phyloP scores from a whole-genome alignment of 2,888 invertebrate species.

The Deilephila elpenor region DNA sequence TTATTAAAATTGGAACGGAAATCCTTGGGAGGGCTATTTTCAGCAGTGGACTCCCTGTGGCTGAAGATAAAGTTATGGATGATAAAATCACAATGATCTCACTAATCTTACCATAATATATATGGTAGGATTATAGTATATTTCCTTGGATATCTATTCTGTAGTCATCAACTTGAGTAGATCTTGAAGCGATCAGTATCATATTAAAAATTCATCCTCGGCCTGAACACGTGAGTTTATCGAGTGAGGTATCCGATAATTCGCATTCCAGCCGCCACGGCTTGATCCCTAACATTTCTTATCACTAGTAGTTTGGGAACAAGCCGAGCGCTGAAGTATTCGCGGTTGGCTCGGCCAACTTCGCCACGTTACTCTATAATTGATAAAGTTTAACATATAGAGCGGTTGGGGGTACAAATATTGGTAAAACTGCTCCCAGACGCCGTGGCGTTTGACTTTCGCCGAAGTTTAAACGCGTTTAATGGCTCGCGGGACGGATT shows the following conservation, averaged over 20 bases:
- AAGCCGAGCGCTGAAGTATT: constrained; percentile 51
- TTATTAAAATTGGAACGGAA: too few species aligned
- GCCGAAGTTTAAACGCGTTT: constrained; percentile 54
- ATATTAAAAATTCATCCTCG: constrained; percentile 5
- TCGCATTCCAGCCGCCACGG: constrained; percentile 19
- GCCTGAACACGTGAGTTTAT: constrained; percentile 15
- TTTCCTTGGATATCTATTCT: too few species aligned
- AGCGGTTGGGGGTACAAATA: constrained; percentile 63
- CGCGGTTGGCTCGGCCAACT: constrained; percentile 58
- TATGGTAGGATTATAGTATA: too few species aligned
- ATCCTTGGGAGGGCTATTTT: too few species aligned
- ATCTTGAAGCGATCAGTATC: not conserved
- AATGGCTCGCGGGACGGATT: constrained; percentile 59
- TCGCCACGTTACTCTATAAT: constrained; percentile 75
- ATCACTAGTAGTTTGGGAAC: constrained; percentile 26
- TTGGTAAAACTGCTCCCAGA: constrained; percentile 66
- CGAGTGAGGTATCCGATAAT: constrained; percentile 17
- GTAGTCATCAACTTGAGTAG: too few species aligned
- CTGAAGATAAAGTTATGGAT: too few species aligned
- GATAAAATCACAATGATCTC: too few species aligned
- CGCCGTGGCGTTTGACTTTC: constrained; percentile 51
- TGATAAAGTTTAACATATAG: constrained; percentile 73
- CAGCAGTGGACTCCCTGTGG: too few species aligned
- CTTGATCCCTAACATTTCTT: constrained; percentile 30
- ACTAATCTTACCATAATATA: too few species aligned